Evolutionary conservation across 2,888 invertebrate species (phyloP), one percentile per base, ranked within the genome.

Genomic region (Andricus curvator): DNA sequence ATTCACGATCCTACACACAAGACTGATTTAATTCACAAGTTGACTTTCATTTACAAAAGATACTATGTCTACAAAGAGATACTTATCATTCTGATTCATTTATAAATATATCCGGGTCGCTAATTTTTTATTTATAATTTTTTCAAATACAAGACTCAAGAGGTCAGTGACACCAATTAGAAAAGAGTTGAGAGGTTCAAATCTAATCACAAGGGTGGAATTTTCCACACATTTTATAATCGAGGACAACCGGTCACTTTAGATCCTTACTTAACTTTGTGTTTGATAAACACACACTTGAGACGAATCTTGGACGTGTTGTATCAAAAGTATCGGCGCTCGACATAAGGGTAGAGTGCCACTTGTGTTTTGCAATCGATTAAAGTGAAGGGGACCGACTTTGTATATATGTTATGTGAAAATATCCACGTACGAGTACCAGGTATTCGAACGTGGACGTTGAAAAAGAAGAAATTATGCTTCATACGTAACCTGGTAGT

Each of bases 321-420:
- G 25, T 22, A 70, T 70, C 44, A 70, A 70, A 70, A 68, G 48
- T 9, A 70, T 29, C 51, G 51, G 15, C 44, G 25, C 70, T 48
- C 20, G 70, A 56, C 29, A 56, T 70, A 64, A 70, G 70, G 70
- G 51, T 70, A 70, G 56, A 70, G 68, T 25, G 48, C 68, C 25
- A 48, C 68, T 41, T 29, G 51, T 4, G 79, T 83, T 83, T 83
- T 84, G 83, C 77, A 84, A 84, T 79, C 68, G 67, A 62, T 76
- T 77, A 25, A 65, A 83, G 84, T 83, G 84, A 83, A 83, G 79
- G 83, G 83, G 82, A 84, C 78, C 81, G 78, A 78, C 78, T 81
- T 81, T 29, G 62, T 78, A 78, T n/a, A 1, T 29, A 17, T 70
- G 70, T 70, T 51, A 11, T 29, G 68, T 68, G 44, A 25, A 25